These are phyloP conservation scores for Suillia variegata DNA, from an alignment of 2,888 invertebrate species.

Conservation along the genomic window DNA sequence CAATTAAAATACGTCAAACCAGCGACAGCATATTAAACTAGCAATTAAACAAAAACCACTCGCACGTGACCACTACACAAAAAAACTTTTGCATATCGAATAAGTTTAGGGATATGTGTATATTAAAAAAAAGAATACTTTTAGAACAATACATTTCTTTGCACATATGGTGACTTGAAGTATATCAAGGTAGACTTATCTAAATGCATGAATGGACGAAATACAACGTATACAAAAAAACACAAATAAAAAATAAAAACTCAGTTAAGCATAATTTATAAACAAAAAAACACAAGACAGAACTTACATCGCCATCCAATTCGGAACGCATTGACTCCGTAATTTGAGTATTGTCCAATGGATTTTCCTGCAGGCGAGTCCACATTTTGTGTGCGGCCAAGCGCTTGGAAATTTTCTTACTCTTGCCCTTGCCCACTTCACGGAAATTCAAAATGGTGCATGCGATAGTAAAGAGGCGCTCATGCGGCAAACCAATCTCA, in stretches of 20 bases:
- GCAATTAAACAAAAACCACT: too few relatives aligned
- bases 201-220: too few relatives aligned
- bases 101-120: too few relatives aligned
- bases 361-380: conserved; percentile 80
- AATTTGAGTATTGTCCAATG: conserved; percentile 70
- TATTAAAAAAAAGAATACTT: too few relatives aligned
- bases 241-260: too few relatives aligned
- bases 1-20: conserved; percentile 14
- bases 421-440: conserved; percentile 88
- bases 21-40: background rate
- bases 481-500: conserved; percentile 80
- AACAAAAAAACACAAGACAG: too few relatives aligned
- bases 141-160: background rate
- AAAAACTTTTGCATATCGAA: too few relatives aligned
- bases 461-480: conserved; percentile 90
- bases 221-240: too few relatives aligned
- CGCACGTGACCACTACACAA: too few relatives aligned
- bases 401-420: conserved; percentile 96
- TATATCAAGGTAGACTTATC: conserved; percentile 40
- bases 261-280: too few relatives aligned
- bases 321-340: conserved; percentile 71
- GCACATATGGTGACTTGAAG: conserved; percentile 52
- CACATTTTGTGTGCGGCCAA: conserved; percentile 95
- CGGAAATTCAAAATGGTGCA: conserved; percentile 86
- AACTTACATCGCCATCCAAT: conserved; percentile 70